Evolutionary conservation across 2,888 invertebrate species (phyloP), one percentile per base, ranked within the genome.

Genomic region (Oscheius myriophilus): DNA sequence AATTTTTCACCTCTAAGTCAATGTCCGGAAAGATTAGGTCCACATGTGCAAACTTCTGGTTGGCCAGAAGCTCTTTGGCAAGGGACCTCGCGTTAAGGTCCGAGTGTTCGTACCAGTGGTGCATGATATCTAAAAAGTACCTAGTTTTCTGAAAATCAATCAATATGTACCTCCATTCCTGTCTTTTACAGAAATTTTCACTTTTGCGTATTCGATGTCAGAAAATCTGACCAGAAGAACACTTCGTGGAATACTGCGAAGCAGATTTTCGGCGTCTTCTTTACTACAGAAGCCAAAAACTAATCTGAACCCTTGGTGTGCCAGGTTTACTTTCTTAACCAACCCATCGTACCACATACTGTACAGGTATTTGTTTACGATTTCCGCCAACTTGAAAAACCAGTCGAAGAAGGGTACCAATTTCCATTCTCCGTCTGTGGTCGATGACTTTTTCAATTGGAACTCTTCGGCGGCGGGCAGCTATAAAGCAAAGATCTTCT

Each of bases 301-400:
- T 51, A 85, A 54, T 18, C 84, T 82, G 67, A 49, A 82, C 70
- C 9, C n/a, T 4, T 18, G 2, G 9, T n/a, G 26, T 23, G 9
- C 18, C 23, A 21, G 4, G 11, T 33, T 18, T n/a, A 26, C 12
- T 39, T 39, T 12, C 2, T 9, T 58, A 12, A 55, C 75, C 41
- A 23, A 83, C 81, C 84, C 85, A 62, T 85, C 83, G 69, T 83
- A 83, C 85, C 85, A 85, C 83, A 85, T 84, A 41, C 79, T 76
- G 68, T 83, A 76, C 43, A 85, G 73, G 69, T 86, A 79, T 69
- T 85, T 85, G 74, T 85, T 85, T 33, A 81, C 77, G 43, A 85
- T 78, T 67, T 85, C 85, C n/a, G 85, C 85, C 33, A 84, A 62
- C 64, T 84, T 84, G 73, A 84, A 83, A 72, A 81, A 84, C 84